These are phyloP conservation scores for Anorthoa munda DNA, from an alignment of 2,888 invertebrate genomes.

Conservation along the genomic window DNA sequence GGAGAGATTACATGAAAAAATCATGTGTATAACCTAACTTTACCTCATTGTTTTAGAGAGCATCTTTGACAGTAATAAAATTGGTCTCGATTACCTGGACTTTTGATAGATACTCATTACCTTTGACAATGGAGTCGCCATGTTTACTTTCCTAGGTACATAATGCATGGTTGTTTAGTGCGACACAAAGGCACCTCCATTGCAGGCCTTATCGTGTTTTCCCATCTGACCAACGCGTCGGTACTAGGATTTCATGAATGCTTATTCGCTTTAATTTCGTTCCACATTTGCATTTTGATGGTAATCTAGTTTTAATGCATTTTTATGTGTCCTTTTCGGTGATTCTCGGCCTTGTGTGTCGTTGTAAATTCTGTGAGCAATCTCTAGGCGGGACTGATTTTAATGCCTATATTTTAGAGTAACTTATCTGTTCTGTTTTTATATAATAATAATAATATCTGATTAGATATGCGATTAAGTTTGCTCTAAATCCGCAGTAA, in stretches of 20 bases:
- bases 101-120: constrained; percentile 16
- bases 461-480: constrained; percentile 54
- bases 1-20: constrained; percentile 36
- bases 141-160: constrained; percentile 15
- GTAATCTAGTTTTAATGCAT: constrained; percentile 56
- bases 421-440: constrained; percentile 17
- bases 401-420: background rate
- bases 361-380: constrained; percentile 8
- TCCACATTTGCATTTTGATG: constrained; percentile 67
- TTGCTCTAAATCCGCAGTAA: constrained; percentile 42
- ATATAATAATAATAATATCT: too few relatives aligned
- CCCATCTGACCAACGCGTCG: constrained; percentile 60
- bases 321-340: constrained; percentile 34
- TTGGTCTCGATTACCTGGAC: background rate
- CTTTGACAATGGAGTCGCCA: constrained; percentile 11
- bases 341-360: background rate
- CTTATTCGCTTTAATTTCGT: constrained; percentile 64
- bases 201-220: constrained; percentile 55
- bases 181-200: constrained; percentile 40
- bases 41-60: constrained; percentile 7
- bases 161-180: constrained; percentile 48
- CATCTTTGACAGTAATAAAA: constrained; percentile 4
- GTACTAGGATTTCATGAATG: constrained; percentile 64
- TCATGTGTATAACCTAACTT: constrained; percentile 26
- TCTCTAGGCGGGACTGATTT: background rate